Evolutionary conservation across 2,113 vertebrate genomes (phyloP), one percentile per base, ranked within the genome.

Genomic region (Aleadryas rufinucha): DNA sequence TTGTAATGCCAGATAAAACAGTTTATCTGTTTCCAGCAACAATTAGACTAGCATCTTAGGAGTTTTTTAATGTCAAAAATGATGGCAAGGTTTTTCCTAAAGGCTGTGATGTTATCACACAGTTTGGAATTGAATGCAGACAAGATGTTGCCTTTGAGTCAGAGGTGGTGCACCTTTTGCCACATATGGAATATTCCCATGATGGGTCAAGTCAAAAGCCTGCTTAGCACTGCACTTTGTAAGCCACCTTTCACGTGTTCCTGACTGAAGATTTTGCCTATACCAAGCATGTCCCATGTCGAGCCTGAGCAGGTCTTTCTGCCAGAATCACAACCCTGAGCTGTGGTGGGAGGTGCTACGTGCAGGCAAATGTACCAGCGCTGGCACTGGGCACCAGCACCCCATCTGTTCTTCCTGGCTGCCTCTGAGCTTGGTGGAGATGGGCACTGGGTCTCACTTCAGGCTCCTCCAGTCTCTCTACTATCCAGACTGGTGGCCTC

Each of bases 281-380:
- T n/a, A 49, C 31, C 33, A 76, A 63, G 17, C 30, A 39, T 13
- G 8, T 77, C 35, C 27, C 11, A 9, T 16, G 13, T 45, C 0
- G 0, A 61, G 68, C 57, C 41, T 79, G 69, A 87, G 39, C 30
- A 60, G 47, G 21, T 64, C 39, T 66, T 84, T 82, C 78, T 70
- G 27, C 22, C 11, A 4, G 8, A 87, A 28, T 89, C 79, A 52
- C 59, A 65, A 1, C 10, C 19, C 19, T 2, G 2, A 72, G 52
- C 27, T 0, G 0, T 24, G 26, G 13, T 30, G 14, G 19, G 41
- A 76, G 26, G 26, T n/a, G 14, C 66, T 31, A 28, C 0, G 0
- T 39, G 13, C 31, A 45, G 42, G 31, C 9, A 45, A 63, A 37
- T 8, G 39, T 56, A 53, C 33, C 2, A 2, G n/a, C 8, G 4